Base-by-base conservation (phyloP, 1,140 invertebrate species). In the Caenorhabditis briggsae region DNA sequence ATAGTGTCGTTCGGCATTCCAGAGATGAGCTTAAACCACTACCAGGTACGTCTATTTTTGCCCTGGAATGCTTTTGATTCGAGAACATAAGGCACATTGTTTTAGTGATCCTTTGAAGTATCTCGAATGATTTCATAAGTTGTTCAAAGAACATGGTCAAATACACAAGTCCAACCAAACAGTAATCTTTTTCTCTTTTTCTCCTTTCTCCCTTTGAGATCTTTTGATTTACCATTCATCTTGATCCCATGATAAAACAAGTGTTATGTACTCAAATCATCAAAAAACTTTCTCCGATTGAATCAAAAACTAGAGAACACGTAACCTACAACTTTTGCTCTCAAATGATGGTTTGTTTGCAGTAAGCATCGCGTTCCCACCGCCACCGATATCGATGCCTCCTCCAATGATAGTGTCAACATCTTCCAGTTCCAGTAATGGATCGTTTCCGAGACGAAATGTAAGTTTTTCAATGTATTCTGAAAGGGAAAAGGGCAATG, bases 321-420 rank as follows among this genome's bases (percentile, higher is more conserved):
- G 23, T 46, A 70, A 70, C 64, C 23, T 58, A 20, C n/a, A 58
- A 58, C 20, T 25, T 61, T 43, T 70, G 64, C 43, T 70, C 64
- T 70, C 64, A 3, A 41, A 46, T 48, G 46, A 50, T 41, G 50
- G 33, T 53, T 78, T 78, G 70, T 78, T 78, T 78, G 70, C 70
- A 78, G 70, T 78, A 23, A 78, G 70, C n/a, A 78, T 78, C 46
- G 70, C n/a, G 70, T 78, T 78, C 70, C 70, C 70, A 50, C 70
- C 70, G n/a, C 70, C 70, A 25, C 70, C 70, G 33, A 50, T 46
- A 20, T 50, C 70, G 50, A 78, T 50, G n/a, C 70, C 70, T 46
- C 70, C 70, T 20, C 70, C 70, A 50, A 78, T 78, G 70, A 78
- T 50, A 25, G 41, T 33, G 20, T 78, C 70, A 50, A 78, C 70